Evolutionary conservation across 2,113 vertebrate species (phyloP).

Genomic region (Peucedramus taeniatus): DNA sequence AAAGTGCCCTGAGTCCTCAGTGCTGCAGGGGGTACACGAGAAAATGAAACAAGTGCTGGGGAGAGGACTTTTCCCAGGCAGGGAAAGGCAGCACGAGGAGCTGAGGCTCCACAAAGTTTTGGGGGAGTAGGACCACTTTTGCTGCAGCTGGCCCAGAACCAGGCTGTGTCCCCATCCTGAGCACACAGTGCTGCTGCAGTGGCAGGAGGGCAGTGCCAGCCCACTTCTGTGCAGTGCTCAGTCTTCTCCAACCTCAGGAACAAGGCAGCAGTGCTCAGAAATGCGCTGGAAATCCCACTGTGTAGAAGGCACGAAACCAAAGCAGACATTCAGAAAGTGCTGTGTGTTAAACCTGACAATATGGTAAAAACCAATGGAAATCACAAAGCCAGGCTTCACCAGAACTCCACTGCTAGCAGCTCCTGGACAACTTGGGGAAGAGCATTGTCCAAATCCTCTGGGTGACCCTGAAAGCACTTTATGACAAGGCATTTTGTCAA

Average conservation of each 20-base stretch:
- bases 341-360: not conserved
- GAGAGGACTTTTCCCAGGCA: not conserved
- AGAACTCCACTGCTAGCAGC: not conserved
- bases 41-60: not conserved
- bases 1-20: constrained; percentile 49
- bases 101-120: not conserved
- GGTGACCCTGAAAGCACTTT: not conserved
- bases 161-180: not conserved
- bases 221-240: not conserved
- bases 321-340: not conserved
- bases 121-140: not conserved
- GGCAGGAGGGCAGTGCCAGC: not conserved
- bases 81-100: not conserved
- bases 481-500: not conserved
- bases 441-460: not conserved
- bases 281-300: not conserved
- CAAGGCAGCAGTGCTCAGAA: not conserved
- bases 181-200: not conserved
- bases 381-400: not conserved
- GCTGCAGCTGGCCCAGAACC: not conserved
- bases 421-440: not conserved
- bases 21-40: constrained; percentile 21
- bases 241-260: not conserved
- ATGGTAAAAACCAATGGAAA: not conserved
- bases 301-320: not conserved